A percentile compares a stretch with the other conserved stretches of the same genome.
Conservation (phyloP, 2,113 vertebrate species). For the Anseranas semipalmata region DNA sequence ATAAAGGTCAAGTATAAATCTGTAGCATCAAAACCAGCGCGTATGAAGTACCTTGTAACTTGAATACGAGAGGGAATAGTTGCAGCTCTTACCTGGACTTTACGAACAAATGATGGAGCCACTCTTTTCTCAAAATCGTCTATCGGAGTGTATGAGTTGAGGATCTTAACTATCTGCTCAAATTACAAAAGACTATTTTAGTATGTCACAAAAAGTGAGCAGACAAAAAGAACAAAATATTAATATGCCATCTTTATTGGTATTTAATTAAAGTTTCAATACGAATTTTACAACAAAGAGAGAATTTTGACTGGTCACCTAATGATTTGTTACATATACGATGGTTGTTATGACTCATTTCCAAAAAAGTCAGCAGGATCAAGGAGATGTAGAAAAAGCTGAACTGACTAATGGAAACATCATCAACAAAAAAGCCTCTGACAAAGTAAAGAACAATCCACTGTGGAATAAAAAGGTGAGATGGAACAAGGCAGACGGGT, state of each 20-base stretch:
- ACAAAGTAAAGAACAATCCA: neutral
- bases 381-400: neutral
- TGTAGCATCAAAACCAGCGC: neutral
- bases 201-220: neutral
- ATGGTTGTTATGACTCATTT: neutral
- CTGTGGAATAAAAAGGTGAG: neutral
- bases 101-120: constrained; percentile 90
- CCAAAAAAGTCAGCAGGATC: neutral
- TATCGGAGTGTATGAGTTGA: constrained; percentile 96
- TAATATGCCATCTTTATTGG: neutral
- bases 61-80: neutral
- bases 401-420: neutral
- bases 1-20: neutral
- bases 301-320: neutral
- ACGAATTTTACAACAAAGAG: neutral
- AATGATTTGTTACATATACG: neutral
- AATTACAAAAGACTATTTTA: constrained; percentile 15
- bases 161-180: constrained; percentile 93
- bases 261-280: neutral
- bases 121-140: constrained; percentile 98
- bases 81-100: constrained; percentile 87
- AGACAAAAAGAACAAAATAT: neutral
- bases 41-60: neutral
- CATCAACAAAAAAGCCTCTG: neutral
- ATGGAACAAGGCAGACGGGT: neutral